phyloP scores from a whole-genome alignment of 2,113 vertebrate species.

The Sceloporus undulatus region DNA sequence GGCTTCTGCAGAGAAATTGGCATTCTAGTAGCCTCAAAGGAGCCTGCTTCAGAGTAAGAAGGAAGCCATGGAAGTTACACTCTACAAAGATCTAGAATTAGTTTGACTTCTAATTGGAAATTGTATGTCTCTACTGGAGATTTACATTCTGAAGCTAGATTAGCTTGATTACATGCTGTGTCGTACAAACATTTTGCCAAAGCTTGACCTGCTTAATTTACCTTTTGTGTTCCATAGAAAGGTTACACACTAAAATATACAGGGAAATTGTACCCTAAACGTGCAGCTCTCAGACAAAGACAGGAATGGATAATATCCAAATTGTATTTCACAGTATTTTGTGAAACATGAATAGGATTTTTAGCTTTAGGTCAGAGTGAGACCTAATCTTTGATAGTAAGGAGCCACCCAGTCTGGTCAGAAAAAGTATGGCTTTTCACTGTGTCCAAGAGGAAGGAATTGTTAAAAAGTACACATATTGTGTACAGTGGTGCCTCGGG shows the following conservation, averaged over 20 bases:
- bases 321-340: too few relatives aligned
- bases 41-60: accelerated
- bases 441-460: too few relatives aligned
- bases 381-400: too few relatives aligned
- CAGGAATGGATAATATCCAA: neutral
- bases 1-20: neutral
- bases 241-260: neutral
- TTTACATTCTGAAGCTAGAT: neutral
- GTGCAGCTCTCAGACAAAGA: neutral
- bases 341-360: too few relatives aligned
- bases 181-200: neutral
- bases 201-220: neutral
- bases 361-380: too few relatives aligned
- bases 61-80: conserved; percentile 13
- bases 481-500: too few relatives aligned
- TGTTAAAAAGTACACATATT: too few relatives aligned
- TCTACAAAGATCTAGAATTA: neutral
- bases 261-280: neutral
- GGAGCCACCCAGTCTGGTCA: too few relatives aligned
- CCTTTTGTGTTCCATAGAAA: conserved; percentile 1
- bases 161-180: neutral
- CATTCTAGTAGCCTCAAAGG: neutral
- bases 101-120: conserved; percentile 21
- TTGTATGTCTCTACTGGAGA: neutral
- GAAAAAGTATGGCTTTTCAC: too few relatives aligned